Conservation (phyloP, 2,797 vertebrate genomes). For the Sebastes glaucus region DNA sequence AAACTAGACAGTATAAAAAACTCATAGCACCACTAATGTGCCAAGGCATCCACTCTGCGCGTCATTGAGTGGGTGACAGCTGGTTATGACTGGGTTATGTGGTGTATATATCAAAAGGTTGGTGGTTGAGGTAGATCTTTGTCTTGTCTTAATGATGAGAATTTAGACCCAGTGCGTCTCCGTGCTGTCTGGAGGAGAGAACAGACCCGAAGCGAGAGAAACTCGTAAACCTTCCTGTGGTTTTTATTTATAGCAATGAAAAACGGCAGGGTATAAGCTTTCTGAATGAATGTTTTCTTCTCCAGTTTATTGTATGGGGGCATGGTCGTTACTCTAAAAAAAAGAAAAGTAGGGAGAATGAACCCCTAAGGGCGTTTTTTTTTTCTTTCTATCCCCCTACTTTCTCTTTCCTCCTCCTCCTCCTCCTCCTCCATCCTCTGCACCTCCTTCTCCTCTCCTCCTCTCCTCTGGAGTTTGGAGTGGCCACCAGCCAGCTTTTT, state of each 20-base stretch:
- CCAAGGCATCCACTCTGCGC: constrained; percentile 18
- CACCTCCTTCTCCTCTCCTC: constrained; percentile 46
- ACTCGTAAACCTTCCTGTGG: constrained; percentile 48
- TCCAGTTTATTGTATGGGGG: constrained; percentile 70
- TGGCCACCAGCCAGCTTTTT: constrained; percentile 86
- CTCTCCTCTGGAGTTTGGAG: constrained; percentile 63
- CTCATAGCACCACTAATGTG: constrained; percentile 1
- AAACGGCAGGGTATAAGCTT: constrained; percentile 11
- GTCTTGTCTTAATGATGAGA: constrained; percentile 18
- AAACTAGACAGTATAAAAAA: constrained; percentile 2
- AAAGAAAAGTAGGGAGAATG: constrained; percentile 68
- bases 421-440: constrained; percentile 23
- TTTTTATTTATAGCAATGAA: constrained; percentile 36
- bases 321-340: constrained; percentile 51
- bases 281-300: constrained; percentile 62
- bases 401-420: constrained; percentile 23
- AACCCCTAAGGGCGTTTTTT: constrained; percentile 64
- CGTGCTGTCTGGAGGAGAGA: constrained; percentile 47
- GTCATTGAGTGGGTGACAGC: constrained; percentile 32
- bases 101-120: background rate
- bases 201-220: constrained; percentile 56
- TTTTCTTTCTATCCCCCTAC: constrained; percentile 33
- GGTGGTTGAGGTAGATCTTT: background rate
- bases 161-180: constrained; percentile 35
- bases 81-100: background rate